Conservation (phyloP, 92 coral and sea anemone species). For the Zoanthus sansibaricus region DNA sequence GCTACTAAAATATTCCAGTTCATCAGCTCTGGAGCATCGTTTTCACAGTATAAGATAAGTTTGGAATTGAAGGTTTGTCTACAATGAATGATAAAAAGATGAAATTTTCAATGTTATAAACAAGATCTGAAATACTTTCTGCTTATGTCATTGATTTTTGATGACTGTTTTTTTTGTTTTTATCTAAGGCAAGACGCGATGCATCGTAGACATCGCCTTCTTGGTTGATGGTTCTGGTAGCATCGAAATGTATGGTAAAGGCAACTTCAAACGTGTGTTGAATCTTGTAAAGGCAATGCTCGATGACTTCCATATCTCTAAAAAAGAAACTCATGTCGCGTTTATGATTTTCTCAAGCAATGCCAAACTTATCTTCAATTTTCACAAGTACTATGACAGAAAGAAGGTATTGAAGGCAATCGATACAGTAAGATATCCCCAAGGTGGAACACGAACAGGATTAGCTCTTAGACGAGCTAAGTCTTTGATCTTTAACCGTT, state of each 20-base stretch:
- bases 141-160: not conserved
- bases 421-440: conserved; percentile 75
- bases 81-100: not conserved
- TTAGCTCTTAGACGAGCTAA: conserved; percentile 82
- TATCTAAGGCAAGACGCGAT: conserved; percentile 74
- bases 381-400: conserved; percentile 74
- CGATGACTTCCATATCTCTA: conserved; percentile 78
- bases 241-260: conserved; percentile 88
- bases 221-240: conserved; percentile 97
- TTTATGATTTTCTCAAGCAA: conserved; percentile 79
- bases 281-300: conserved; percentile 80
- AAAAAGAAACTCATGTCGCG: conserved; percentile 83
- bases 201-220: conserved; percentile 83
- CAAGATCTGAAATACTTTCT: not conserved
- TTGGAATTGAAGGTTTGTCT: not conserved
- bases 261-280: conserved; percentile 84
- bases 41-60: not conserved
- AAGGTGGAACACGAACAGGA: conserved; percentile 91
- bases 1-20: too few species aligned
- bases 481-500: conserved; percentile 64
- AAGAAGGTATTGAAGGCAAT: conserved; percentile 73
- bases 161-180: conserved; percentile 5
- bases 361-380: conserved; percentile 72
- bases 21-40: too few species aligned
- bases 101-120: not conserved